A percentile compares a stretch with the other conserved stretches of the same genome.
These are phyloP conservation scores for Scrobipalpa costella DNA, from an alignment of 2,888 invertebrate genomes.

Conservation along the genomic window DNA sequence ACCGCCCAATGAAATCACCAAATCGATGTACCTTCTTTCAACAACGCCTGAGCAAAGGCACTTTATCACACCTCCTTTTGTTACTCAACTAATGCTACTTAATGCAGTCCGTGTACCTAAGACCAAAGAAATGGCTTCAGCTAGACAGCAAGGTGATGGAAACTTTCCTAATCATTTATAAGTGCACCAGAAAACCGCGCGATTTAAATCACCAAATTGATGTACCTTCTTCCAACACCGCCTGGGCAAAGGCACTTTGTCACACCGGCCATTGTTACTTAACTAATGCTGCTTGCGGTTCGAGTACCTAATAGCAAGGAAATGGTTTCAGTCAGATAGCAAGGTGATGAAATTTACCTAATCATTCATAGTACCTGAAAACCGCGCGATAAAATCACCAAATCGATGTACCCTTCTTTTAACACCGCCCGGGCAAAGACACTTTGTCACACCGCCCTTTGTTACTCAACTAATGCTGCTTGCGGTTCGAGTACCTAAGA, in stretches of 20 bases:
- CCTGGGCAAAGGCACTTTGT: slow-evolving; percentile 63
- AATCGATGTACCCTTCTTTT: slow-evolving; percentile 53
- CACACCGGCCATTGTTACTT: slow-evolving; percentile 65
- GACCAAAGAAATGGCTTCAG: slow-evolving; percentile 55
- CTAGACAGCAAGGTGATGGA: no score
- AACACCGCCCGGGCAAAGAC: slow-evolving; percentile 52
- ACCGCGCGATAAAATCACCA: slow-evolving; percentile 66
- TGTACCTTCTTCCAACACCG: slow-evolving; percentile 52
- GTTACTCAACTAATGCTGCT: slow-evolving; percentile 68
- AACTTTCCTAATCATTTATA: no score
- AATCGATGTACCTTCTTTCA: slow-evolving; percentile 50
- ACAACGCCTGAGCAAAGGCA: slow-evolving; percentile 54
- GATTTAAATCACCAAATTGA: slow-evolving; percentile 61
- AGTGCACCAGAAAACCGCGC: slow-evolving; percentile 57
- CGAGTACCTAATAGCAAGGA: slow-evolving; percentile 53
- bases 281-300: slow-evolving; percentile 66
- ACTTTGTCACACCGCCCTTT: slow-evolving; percentile 70
- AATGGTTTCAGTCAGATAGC: no score
- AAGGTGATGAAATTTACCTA: no score
- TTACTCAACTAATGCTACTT: slow-evolving; percentile 68
- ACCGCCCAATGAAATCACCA: slow-evolving; percentile 66
- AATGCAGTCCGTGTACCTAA: slow-evolving; percentile 55
- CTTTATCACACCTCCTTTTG: slow-evolving; percentile 70
- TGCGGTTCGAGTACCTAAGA: slow-evolving; percentile 53
- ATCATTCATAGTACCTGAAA: no score